Evolutionary conservation across 2,888 invertebrate species (phyloP), one percentile per base, ranked within the genome.

Genomic region (Ormyrus labotus): DNA sequence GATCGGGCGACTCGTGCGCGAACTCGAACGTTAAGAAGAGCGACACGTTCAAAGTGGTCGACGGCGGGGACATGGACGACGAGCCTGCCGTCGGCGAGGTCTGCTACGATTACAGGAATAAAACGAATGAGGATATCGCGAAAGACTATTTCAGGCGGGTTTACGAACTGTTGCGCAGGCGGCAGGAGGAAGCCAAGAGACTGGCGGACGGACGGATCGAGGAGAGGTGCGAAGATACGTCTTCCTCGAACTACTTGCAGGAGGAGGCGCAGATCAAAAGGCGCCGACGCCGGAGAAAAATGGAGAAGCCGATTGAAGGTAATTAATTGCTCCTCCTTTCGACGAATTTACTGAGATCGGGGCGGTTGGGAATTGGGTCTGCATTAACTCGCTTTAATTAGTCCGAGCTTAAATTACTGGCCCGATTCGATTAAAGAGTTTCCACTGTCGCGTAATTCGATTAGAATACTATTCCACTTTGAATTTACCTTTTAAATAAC

Each of bases 101-200:
- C 19, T 83, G 71, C 45, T 78, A 76, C 13, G 81, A 82, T 83
- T 74, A 83, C 73, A 51, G 47, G n/a, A 84, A 85, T 47, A 86
- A 86, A 73, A 86, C 86, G 70, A 87, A 87, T 80, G 87, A 88
- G 75, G 87, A 89, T 75, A 87, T 87, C 19, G 85, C 87, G 2
- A 87, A 82, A 78, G 89, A 90, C 84, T 90, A 90, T 80, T 90
- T 90, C 81, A 86, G 83, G 55, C 84, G 90, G 65, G 90, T 90
- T 81, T 90, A 90, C 83, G 88, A 89, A 70, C 84, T 89, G 63
- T 80, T 90, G 83, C 89, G 88, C 80, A 86, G 83, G 67, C 84
- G 88, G 48, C 87, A 87, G 58, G 83, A 84, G 13, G 84, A 85
- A 61, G 83, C 82, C 61, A 85, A 84, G n/a, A 82, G 53, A 48